A percentile compares a stretch with the other conserved stretches of the same genome.
phyloP scores from a whole-genome alignment of 2,797 vertebrate species.

The Amniataba percoides region DNA sequence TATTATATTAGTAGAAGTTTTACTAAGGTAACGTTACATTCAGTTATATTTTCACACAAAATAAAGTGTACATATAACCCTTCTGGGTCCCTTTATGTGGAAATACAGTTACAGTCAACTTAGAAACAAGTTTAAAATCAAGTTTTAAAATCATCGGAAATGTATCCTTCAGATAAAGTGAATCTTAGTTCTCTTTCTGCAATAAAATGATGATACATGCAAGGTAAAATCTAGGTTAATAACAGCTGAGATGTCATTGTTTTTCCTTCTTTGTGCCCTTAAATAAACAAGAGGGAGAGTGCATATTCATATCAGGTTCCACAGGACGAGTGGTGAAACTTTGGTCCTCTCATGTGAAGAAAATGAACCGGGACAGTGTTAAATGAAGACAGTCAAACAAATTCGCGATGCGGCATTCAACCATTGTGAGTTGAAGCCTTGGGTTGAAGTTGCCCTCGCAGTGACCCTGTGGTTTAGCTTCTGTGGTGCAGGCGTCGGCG shows the following conservation, averaged over 20 bases:
- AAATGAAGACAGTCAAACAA: slow-evolving; percentile 21
- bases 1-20: no score
- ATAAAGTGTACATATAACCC: not conserved
- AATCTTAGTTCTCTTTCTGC: not conserved
- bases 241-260: not conserved
- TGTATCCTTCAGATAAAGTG: not conserved
- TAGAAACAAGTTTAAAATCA: not conserved
- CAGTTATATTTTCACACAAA: not conserved
- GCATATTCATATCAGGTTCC: not conserved
- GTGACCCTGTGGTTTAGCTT: slow-evolving; percentile 42
- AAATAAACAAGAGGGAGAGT: not conserved
- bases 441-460: slow-evolving; percentile 21
- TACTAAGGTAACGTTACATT: not conserved
- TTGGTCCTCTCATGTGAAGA: not conserved
- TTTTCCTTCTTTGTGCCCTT: not conserved
- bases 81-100: not conserved
- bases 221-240: not conserved
- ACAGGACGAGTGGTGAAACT: not conserved
- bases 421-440: slow-evolving; percentile 15
- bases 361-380: slow-evolving; percentile 3
- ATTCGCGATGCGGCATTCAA: slow-evolving; percentile 8
- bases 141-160: not conserved
- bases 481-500: slow-evolving; percentile 30
- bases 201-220: not conserved
- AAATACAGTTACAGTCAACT: not conserved